phyloP scores from a whole-genome alignment of 2,113 vertebrate genomes.

The Lophochroa leadbeateri region DNA sequence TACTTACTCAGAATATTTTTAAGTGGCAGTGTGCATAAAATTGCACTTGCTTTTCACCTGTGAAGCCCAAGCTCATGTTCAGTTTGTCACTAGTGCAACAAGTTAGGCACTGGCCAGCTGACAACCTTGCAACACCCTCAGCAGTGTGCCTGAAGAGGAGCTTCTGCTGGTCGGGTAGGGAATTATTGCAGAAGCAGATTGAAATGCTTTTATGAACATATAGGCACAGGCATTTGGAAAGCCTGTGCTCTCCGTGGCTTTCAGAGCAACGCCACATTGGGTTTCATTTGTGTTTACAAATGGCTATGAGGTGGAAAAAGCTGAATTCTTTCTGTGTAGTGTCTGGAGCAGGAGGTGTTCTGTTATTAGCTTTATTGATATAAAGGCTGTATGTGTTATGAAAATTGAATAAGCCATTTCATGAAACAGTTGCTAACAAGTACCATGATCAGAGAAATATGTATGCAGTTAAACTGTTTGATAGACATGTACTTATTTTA shows the following conservation, averaged over 20 bases:
- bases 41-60: neutral
- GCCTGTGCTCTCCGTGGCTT: neutral
- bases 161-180: neutral
- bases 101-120: neutral
- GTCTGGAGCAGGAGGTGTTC: neutral
- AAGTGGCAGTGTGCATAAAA: neutral
- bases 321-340: neutral
- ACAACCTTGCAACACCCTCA: neutral
- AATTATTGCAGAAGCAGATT: neutral
- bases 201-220: constrained; percentile 1
- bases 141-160: neutral
- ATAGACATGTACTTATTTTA: neutral
- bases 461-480: neutral
- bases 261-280: neutral
- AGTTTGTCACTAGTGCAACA: neutral
- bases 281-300: neutral
- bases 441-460: neutral
- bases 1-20: neutral
- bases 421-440: neutral
- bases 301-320: neutral
- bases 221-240: neutral
- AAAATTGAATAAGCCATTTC: neutral
- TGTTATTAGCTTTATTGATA: neutral
- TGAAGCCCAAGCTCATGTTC: neutral
- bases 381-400: neutral